Base-by-base conservation (phyloP, 2,113 vertebrate genomes). In the Ciconia boyciana region DNA sequence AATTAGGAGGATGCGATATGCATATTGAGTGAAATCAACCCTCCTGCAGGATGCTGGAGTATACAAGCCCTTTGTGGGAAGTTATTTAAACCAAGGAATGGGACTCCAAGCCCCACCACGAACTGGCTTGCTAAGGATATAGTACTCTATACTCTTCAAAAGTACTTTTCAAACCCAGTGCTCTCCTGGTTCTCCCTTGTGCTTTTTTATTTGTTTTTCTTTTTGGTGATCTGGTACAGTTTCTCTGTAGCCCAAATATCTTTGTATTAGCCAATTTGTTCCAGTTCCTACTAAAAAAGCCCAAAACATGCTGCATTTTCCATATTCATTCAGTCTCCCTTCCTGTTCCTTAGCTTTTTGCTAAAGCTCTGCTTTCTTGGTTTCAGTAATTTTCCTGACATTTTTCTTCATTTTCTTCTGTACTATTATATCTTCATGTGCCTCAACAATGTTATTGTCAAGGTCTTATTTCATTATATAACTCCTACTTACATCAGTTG, bases 1-100 rank as follows among this genome's bases (percentile, higher is more conserved):
- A 98, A 98, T 98, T 98, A 97, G 96, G 93, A 89, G 94, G 93
- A 96, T 97, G 93, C 24, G 1, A 96, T 97, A 97, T 85, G 87
- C 91, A 95, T 92, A 91, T 69, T 83, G 93, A 98, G 80, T 90
- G 81, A 97, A 97, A 96, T 88, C 93, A 93, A 94, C 94, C 71
- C 91, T 95, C 74, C 89, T 87, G 87, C 80, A 84, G 82, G 94
- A 93, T 62, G 43, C 65, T 91, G 81, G 71, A 89, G 48, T 62
- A 54, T 10, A 41, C 1, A 2, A 46, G 24, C 22, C 65, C 20
- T 82, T 18, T 22, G 52, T 86, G 57, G 77, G 75, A 87, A 78
- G 65, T 51, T 83, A 41, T 81, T 93, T 74, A 44, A 78, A 26
- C 22, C 32, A 44, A 69, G n/a, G 9, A 74, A 71, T 48, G 32